A percentile compares a stretch with the other conserved stretches of the same genome.
Evolutionary conservation across 1,140 invertebrate species (phyloP).

Genomic region (Yoshiicerus persimilis): DNA sequence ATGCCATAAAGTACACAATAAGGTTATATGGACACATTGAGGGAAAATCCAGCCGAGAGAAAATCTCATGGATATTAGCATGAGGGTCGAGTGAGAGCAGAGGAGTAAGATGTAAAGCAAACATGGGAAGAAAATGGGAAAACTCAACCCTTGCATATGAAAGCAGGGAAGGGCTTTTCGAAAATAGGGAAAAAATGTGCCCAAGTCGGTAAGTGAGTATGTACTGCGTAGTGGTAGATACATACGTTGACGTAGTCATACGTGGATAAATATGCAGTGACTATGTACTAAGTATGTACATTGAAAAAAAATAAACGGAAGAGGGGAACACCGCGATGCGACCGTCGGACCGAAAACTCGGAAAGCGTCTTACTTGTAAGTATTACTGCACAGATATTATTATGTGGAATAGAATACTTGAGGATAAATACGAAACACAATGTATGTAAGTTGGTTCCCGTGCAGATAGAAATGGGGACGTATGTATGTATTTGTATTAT

Average conservation of each 20-base stretch:
- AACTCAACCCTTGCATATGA: slow-evolving; percentile 3
- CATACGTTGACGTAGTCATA: background rate
- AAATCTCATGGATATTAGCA: background rate
- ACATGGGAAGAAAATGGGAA: background rate
- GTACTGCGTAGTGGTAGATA: background rate
- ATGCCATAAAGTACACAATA: slow-evolving; percentile 15
- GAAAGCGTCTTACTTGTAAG: background rate
- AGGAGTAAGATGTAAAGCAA: background rate
- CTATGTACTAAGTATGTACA: background rate
- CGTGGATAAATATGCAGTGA: background rate
- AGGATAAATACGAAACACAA: background rate
- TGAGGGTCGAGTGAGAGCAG: background rate
- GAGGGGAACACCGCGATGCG: slow-evolving; percentile 15
- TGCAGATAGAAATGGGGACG: background rate
- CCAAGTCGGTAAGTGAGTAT: background rate
- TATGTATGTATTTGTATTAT: background rate
- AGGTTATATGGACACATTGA: slow-evolving; percentile 13
- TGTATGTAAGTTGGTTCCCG: background rate
- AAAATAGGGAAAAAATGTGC: slow-evolving; percentile 11
- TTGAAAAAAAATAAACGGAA: slow-evolving; percentile 5
- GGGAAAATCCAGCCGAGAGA: background rate
- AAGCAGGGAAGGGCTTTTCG: background rate
- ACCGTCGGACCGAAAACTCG: background rate
- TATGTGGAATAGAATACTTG: background rate
- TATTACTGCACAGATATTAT: background rate